These are phyloP conservation scores for Perizoma affinitatum DNA, from an alignment of 2,888 invertebrate genomes.

Conservation along the genomic window DNA sequence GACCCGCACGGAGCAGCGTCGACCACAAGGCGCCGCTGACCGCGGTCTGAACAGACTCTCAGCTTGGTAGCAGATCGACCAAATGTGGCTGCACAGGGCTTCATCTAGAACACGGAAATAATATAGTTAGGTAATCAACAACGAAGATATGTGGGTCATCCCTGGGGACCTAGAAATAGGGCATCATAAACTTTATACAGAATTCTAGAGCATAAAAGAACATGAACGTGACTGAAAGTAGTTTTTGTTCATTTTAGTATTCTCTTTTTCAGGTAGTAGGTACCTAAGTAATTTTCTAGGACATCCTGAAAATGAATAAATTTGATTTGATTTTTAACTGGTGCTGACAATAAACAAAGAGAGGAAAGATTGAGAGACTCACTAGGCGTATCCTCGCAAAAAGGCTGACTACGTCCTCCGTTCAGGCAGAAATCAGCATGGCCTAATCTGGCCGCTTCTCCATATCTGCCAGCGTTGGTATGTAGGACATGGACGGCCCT, in stretches of 20 bases:
- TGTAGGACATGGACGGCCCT: constrained; percentile 91
- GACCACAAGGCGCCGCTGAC: constrained; percentile 88
- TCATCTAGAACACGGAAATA: constrained; percentile 74
- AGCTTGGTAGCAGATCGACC: constrained; percentile 91
- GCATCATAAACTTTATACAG: no score
- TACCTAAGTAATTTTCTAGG: no score
- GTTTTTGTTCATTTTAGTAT: no score
- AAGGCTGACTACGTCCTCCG: constrained; percentile 90
- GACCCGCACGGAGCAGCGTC: constrained; percentile 88
- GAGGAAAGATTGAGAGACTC: constrained; percentile 49
- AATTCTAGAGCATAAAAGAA: no score
- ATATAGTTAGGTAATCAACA: not conserved
- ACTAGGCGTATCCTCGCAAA: constrained; percentile 89
- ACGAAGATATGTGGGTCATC: not conserved
- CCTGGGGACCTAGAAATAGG: no score
- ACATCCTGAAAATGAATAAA: no score
- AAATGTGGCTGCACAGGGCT: constrained; percentile 91
- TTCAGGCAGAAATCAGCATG: constrained; percentile 93
- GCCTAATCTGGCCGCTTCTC: constrained; percentile 88
- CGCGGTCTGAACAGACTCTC: constrained; percentile 87
- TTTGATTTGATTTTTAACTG: not conserved
- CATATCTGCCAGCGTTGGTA: constrained; percentile 92
- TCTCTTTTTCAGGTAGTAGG: no score
- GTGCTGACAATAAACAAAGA: not conserved
- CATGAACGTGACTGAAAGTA: no score